Percentiles rank a stretch among this genome's conserved stretches.
Conservation (phyloP, 1,140 invertebrate species). For the Macrobrachium rosenbergii region DNA sequence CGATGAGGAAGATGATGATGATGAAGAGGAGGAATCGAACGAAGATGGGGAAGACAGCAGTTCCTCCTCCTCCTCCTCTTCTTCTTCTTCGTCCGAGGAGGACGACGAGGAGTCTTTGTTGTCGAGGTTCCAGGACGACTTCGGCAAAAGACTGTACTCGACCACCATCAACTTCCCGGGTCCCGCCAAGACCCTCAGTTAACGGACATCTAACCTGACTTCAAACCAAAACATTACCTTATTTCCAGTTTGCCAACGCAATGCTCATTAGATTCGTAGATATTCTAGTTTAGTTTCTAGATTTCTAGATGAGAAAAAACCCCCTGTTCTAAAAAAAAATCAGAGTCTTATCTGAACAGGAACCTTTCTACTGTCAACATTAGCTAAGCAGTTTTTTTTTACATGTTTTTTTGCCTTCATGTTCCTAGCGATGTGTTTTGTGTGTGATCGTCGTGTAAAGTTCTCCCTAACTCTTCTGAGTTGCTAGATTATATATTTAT, state of each 20-base stretch:
- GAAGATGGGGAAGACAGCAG: slow-evolving; percentile 38
- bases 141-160: slow-evolving; percentile 36
- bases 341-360: too few species aligned
- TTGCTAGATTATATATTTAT: too few species aligned
- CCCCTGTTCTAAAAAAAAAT: too few species aligned
- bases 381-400: too few species aligned
- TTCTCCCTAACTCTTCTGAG: too few species aligned
- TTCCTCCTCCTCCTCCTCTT: slow-evolving; percentile 30
- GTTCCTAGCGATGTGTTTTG: too few species aligned
- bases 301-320: too few species aligned
- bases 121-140: slow-evolving; percentile 37
- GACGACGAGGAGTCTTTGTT: slow-evolving; percentile 21
- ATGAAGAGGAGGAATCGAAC: background rate
- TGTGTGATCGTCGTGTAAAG: too few species aligned
- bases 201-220: background rate
- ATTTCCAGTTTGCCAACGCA: background rate
- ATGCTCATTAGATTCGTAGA: background rate
- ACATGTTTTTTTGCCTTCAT: too few species aligned
- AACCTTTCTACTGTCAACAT: too few species aligned
- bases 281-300: too few species aligned
- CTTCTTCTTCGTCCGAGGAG: background rate
- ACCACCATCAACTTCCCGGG: slow-evolving; percentile 23
- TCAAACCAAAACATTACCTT: background rate
- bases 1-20: background rate
- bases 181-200: background rate